Evolutionary conservation across 2,888 invertebrate species (phyloP), one percentile per base, ranked within the genome.

Genomic region (Myathropa florea): DNA sequence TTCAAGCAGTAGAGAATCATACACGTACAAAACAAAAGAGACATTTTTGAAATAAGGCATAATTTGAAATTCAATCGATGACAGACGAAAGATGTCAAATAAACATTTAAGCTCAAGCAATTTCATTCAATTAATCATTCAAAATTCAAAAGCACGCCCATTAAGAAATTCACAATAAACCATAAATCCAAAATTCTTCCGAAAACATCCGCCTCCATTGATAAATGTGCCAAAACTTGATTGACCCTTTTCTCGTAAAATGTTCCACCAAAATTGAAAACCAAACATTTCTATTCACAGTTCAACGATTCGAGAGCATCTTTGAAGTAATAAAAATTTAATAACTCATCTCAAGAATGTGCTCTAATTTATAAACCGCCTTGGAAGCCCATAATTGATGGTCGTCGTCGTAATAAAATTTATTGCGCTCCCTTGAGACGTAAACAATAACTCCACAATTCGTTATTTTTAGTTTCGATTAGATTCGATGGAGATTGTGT

Each of bases 311-410:
- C 18, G 18, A 46, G 9, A 46, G 9, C 18, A 46, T 46, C 18
- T 46, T 18, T 46, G 46, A 46, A 46, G 46, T 10, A 65, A 65
- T 46, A 65, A 65, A 65, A 64, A 65, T 46, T 65, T 46, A 46
- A 65, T 46, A 65, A 36, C 23, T 26, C 46, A 65, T 65, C 21
- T 39, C 18, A 39, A 14, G 28, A 46, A 23, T 65, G 39, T 46
- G 46, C 46, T 26, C 46, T 46, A 18, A 46, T 18, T 46, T 46
- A 46, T 4, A 1, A 46, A 39, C 65, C 39, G 46, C 65, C 26
- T 65, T 46, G 39, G 46, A 26, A 26, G 26, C 46, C 26, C 21
- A 65, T 65, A 28, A 65, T 46, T 65, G 46, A 46, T 65, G 46
- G 46, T 28, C 18, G 46, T 26, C 46, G 28, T 46, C 24, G 46